phyloP scores from a whole-genome alignment of 2,888 invertebrate species.

The Stenodema calcarata region DNA sequence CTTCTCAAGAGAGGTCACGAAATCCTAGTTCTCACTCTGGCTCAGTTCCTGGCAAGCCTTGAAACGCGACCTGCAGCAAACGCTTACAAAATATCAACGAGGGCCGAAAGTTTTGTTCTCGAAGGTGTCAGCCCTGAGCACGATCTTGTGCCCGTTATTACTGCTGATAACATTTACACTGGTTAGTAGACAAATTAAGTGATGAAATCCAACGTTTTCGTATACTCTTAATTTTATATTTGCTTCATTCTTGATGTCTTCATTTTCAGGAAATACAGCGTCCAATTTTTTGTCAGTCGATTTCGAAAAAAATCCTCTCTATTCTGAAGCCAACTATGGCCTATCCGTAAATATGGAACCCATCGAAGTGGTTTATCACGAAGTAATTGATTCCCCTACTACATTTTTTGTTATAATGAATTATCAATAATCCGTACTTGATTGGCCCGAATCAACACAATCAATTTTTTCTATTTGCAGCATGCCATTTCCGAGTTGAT shows the following conservation, averaged over 20 bases:
- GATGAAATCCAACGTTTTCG: not conserved
- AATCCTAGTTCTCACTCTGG: constrained; percentile 74
- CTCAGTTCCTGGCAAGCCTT: constrained; percentile 73
- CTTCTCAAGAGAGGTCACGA: constrained; percentile 74
- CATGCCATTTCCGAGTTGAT: constrained; percentile 75
- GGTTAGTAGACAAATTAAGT: constrained; percentile 19
- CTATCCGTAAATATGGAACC: constrained; percentile 74
- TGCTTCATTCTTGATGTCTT: not conserved
- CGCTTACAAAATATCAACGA: constrained; percentile 72
- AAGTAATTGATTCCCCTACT: constrained; percentile 64
- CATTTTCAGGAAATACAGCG: constrained; percentile 67
- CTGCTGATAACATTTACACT: constrained; percentile 65
- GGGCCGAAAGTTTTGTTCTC: constrained; percentile 77
- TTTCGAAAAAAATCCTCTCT: constrained; percentile 74
- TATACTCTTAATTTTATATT: too few relatives aligned
- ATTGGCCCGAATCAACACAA: too few relatives aligned
- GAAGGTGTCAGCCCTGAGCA: constrained; percentile 78
- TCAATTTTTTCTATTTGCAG: constrained; percentile 65
- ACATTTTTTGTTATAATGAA: not conserved
- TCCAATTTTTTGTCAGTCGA: constrained; percentile 77
- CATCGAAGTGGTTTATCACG: constrained; percentile 77
- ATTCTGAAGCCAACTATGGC: constrained; percentile 72
- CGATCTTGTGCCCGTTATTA: constrained; percentile 73
- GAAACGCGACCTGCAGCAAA: constrained; percentile 73
- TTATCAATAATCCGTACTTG: not conserved